A percentile compares a stretch with the other conserved stretches of the same genome.
phyloP scores from a whole-genome alignment of 2,113 vertebrate genomes.

The Brachypteracias leptosomus region DNA sequence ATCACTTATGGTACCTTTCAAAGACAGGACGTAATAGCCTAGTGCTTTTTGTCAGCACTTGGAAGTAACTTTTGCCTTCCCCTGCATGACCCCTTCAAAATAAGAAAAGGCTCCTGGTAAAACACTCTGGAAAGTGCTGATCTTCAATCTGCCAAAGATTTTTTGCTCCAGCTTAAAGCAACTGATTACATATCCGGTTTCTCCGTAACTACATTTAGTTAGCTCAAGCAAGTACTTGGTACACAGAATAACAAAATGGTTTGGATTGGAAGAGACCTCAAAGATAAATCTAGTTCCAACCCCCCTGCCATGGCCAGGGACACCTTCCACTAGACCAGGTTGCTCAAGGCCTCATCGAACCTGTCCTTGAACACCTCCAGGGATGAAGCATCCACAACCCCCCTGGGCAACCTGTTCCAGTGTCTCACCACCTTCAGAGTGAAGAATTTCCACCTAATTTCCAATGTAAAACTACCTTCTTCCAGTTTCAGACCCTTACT shows the following conservation, averaged over 20 bases:
- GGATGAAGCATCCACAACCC: no score
- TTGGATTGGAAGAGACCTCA: no score
- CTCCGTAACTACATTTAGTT: neutral
- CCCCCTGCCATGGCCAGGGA: no score
- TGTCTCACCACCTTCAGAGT: no score
- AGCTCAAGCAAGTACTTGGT: neutral
- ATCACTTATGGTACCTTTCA: neutral
- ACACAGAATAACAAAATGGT: neutral
- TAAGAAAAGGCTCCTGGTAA: neutral
- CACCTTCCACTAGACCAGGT: no score
- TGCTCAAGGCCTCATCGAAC: no score
- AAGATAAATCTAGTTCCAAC: no score
- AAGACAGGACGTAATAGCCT: neutral
- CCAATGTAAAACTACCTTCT: no score
- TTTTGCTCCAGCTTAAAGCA: neutral
- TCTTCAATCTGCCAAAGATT: neutral
- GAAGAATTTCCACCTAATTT: no score
- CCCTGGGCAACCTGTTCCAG: no score
- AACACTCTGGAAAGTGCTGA: accelerated
- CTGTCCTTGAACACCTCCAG: no score
- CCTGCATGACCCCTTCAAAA: neutral
- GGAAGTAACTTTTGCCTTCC: neutral
- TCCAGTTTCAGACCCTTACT: no score
- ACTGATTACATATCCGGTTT: neutral
- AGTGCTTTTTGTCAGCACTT: neutral